These are phyloP conservation scores for Brenthis ino DNA, from an alignment of 2,888 invertebrate genomes.

Conservation along the genomic window DNA sequence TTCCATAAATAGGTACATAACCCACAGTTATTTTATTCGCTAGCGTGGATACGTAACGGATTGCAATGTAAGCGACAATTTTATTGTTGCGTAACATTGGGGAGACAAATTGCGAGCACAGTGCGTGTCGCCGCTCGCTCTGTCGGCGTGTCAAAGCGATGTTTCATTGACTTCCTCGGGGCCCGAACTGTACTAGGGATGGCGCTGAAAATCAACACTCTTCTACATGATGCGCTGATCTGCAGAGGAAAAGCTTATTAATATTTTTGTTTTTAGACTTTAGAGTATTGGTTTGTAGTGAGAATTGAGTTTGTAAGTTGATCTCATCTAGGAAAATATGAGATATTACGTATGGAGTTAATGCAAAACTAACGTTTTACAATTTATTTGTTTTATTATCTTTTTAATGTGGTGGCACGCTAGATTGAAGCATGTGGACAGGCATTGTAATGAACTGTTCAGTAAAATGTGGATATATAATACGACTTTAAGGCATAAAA, in stretches of 20 bases:
- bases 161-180: slow-evolving; percentile 53
- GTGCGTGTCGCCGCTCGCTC: slow-evolving; percentile 69
- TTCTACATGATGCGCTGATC: not conserved
- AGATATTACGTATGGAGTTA: too few relatives aligned
- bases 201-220: not conserved
- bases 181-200: slow-evolving; percentile 41
- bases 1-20: not conserved
- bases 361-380: too few relatives aligned
- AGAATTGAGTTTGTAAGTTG: too few relatives aligned
- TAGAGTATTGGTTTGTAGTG: too few relatives aligned
- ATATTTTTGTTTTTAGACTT: too few relatives aligned
- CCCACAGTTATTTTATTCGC: slow-evolving; percentile 37
- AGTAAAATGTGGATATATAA: too few relatives aligned
- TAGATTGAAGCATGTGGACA: too few relatives aligned
- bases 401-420: too few relatives aligned
- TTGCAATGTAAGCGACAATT: slow-evolving; percentile 65
- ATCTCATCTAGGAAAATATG: too few relatives aligned
- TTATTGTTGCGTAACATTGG: slow-evolving; percentile 66
- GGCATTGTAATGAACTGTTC: too few relatives aligned
- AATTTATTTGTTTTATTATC: too few relatives aligned
- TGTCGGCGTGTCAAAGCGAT: slow-evolving; percentile 47
- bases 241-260: not conserved
- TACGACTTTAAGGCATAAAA: too few relatives aligned
- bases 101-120: slow-evolving; percentile 68
- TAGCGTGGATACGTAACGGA: slow-evolving; percentile 33